Evolutionary conservation across 1,140 invertebrate species (phyloP).

Genomic region (Oryctes rhinoceros): DNA sequence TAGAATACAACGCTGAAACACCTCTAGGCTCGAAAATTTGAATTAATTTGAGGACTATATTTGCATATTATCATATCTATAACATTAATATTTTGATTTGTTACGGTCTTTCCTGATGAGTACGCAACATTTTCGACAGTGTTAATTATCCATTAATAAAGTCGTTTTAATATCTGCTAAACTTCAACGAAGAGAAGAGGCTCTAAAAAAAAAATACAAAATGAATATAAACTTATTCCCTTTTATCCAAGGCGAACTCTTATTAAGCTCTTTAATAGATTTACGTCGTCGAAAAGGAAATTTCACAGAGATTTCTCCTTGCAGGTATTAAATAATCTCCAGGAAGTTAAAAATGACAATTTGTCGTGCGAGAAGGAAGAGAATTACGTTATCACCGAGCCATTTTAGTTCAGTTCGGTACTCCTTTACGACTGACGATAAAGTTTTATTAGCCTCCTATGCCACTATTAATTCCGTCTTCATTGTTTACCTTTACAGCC

Average conservation of each 20-base stretch:
- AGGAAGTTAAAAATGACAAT: slow-evolving; percentile 14
- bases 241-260: neutral
- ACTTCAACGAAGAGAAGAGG: neutral
- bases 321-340: neutral
- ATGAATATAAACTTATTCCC: neutral
- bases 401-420: too few relatives aligned
- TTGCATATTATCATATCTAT: too few relatives aligned
- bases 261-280: neutral
- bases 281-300: neutral
- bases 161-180: neutral
- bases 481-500: slow-evolving; percentile 7
- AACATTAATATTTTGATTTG: too few relatives aligned
- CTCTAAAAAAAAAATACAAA: neutral
- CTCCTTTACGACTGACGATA: neutral
- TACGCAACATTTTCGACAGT: neutral
- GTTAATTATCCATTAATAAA: neutral
- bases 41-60: too few relatives aligned
- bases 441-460: neutral
- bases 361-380: neutral
- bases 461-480: neutral
- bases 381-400: neutral
- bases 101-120: too few relatives aligned
- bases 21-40: too few relatives aligned
- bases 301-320: neutral
- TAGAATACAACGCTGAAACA: too few relatives aligned